phyloP scores from a whole-genome alignment of 2,797 vertebrate genomes.

The Arctocebus calabarensis region DNA sequence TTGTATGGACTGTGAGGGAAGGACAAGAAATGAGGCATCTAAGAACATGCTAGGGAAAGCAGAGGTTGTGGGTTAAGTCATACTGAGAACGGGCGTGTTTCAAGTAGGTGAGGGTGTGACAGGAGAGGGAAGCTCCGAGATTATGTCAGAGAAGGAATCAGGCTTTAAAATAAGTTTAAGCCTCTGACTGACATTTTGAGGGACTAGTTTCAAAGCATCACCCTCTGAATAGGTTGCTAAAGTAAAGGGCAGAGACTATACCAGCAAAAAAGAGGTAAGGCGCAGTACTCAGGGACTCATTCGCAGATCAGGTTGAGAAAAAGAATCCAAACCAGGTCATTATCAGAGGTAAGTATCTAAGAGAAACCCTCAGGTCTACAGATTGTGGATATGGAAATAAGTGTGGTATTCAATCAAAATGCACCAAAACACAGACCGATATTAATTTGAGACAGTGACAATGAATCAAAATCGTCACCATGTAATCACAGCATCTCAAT shows the following conservation, averaged over 20 bases:
- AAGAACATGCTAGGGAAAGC: background rate
- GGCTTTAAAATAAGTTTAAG: background rate
- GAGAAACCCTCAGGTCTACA: too few relatives aligned
- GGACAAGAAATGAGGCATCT: background rate
- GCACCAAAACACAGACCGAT: background rate
- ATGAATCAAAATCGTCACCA: background rate
- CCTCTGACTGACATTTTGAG: background rate
- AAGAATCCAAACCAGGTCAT: background rate
- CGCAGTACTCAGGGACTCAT: rapidly evolving
- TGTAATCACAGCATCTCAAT: background rate
- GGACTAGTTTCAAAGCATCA: background rate
- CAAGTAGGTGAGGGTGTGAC: rapidly evolving
- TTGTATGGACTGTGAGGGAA: background rate
- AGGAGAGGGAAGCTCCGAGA: too few relatives aligned
- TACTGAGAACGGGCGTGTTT: too few relatives aligned
- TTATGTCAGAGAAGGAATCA: background rate
- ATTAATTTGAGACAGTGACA: background rate
- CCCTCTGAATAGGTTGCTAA: background rate
- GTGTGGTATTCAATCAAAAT: background rate
- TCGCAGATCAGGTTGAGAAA: background rate
- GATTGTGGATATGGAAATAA: rapidly evolving
- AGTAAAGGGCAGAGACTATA: background rate
- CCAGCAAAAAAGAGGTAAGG: background rate
- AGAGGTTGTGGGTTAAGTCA: background rate
- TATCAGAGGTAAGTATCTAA: rapidly evolving